Evolutionary conservation across 2,888 invertebrate genomes (phyloP).

Genomic region (Macrosoma leucophasiata): DNA sequence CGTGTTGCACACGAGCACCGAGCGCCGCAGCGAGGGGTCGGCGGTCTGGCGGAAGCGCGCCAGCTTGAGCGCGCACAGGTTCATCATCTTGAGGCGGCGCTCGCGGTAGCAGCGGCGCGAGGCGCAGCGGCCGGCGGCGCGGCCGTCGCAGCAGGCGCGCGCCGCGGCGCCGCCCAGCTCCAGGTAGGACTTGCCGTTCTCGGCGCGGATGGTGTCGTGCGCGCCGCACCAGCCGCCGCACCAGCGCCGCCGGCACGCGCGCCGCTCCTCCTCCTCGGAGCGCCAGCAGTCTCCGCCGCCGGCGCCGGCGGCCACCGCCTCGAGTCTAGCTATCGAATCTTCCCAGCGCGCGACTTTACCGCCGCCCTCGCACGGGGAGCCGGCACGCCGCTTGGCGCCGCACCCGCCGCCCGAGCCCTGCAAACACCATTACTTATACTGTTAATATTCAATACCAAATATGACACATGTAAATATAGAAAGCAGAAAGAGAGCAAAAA

Average conservation of each 20-base stretch:
- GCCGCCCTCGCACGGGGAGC: conserved; percentile 68
- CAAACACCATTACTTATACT: conserved; percentile 34
- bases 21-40: conserved; percentile 91
- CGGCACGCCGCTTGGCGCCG: conserved; percentile 72
- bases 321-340: conserved; percentile 67
- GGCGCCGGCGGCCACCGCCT: conserved; percentile 77
- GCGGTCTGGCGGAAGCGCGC: conserved; percentile 91
- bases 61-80: conserved; percentile 93
- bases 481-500: too few species aligned
- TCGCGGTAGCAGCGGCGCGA: conserved; percentile 90
- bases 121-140: conserved; percentile 84
- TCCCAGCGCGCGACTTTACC: conserved; percentile 72
- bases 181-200: conserved; percentile 92
- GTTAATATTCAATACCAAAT: conserved; percentile 1
- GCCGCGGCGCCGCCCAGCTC: conserved; percentile 89
- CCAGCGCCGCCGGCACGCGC: conserved; percentile 74
- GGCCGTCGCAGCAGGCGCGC: conserved; percentile 84
- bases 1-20: conserved; percentile 95
- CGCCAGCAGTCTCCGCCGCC: conserved; percentile 78
- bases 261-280: conserved; percentile 70
- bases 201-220: conserved; percentile 90
- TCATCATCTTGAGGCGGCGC: conserved; percentile 90
- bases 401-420: conserved; percentile 73
- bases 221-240: conserved; percentile 73
- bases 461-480: too few species aligned